A percentile compares a stretch with the other conserved stretches of the same genome.
Conservation (phyloP, 2,888 invertebrate species). For the Agrochola macilenta region DNA sequence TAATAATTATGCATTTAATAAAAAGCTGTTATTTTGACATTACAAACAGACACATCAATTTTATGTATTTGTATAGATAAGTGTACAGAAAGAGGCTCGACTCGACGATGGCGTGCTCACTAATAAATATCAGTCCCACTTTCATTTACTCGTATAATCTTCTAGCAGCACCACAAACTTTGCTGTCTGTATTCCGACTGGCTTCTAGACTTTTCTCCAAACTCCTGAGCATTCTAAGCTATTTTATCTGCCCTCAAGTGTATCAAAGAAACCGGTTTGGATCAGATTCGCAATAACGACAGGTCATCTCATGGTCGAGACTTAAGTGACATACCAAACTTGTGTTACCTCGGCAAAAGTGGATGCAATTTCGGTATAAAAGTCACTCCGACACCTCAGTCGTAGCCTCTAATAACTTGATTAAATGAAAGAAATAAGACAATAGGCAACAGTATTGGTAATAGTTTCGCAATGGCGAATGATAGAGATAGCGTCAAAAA, state of each 20-base stretch:
- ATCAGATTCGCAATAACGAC: slow-evolving; percentile 22
- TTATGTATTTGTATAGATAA: too few relatives aligned
- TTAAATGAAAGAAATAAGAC: background rate
- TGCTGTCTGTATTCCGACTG: background rate
- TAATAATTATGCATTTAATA: too few relatives aligned
- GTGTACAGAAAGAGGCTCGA: too few relatives aligned
- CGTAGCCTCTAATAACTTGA: background rate
- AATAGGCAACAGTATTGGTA: background rate
- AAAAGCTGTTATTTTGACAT: too few relatives aligned
- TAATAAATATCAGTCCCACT: background rate
- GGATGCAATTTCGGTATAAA: background rate
- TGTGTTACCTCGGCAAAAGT: background rate
- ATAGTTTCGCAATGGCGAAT: background rate
- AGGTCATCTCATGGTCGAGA: slow-evolving; percentile 30
- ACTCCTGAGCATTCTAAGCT: slow-evolving; percentile 4
- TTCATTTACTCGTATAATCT: background rate
- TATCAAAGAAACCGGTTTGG: slow-evolving; percentile 41
- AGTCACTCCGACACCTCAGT: background rate
- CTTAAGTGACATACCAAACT: background rate
- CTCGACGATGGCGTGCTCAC: background rate
- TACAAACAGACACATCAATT: too few relatives aligned
- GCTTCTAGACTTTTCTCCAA: slow-evolving; percentile 16
- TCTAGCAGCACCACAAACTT: background rate
- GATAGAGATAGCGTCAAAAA: background rate
- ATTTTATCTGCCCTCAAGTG: slow-evolving; percentile 8